A percentile compares a stretch with the other conserved stretches of the same genome.
Evolutionary conservation across 2,113 vertebrate genomes (phyloP).

Genomic region (Sinocyclocheilus anshuiensis): DNA sequence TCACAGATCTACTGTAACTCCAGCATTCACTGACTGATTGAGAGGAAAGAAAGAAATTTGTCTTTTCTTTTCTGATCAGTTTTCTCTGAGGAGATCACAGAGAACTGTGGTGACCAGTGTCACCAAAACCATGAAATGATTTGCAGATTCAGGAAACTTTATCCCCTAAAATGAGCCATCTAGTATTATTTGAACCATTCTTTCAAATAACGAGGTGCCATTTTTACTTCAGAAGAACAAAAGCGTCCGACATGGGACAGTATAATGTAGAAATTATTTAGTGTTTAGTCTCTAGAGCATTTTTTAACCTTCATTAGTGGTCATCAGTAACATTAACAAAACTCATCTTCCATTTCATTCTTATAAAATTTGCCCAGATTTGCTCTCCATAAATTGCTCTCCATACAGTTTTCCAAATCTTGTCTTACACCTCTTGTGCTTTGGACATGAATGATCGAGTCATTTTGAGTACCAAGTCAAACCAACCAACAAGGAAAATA

Average conservation of each 20-base stretch:
- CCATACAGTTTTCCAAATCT: background rate
- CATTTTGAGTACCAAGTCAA: no score
- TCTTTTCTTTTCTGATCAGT: slow-evolving; percentile 55
- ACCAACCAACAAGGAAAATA: no score
- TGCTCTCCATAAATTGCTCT: background rate
- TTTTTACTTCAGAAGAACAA: background rate
- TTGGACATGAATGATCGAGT: background rate
- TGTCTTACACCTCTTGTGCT: background rate
- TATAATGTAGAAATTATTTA: background rate
- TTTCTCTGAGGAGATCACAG: slow-evolving; percentile 51
- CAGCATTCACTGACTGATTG: slow-evolving; percentile 53
- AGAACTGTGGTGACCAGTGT: slow-evolving; percentile 49
- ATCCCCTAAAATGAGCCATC: slow-evolving; percentile 17
- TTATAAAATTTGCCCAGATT: background rate
- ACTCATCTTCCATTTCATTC: background rate
- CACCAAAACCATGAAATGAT: slow-evolving; percentile 68
- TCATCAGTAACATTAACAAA: background rate
- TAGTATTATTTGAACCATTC: slow-evolving; percentile 28
- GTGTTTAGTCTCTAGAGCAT: background rate
- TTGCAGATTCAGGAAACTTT: slow-evolving; percentile 55
- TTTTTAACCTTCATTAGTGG: background rate
- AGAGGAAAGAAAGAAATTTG: slow-evolving; percentile 53
- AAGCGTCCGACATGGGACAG: background rate
- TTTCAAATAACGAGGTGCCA: slow-evolving; percentile 40
- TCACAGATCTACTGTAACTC: slow-evolving; percentile 79